A percentile compares a stretch with the other conserved stretches of the same genome.
These are phyloP conservation scores for Hestina assimilis DNA, from an alignment of 1,140 invertebrate genomes.

Conservation along the genomic window DNA sequence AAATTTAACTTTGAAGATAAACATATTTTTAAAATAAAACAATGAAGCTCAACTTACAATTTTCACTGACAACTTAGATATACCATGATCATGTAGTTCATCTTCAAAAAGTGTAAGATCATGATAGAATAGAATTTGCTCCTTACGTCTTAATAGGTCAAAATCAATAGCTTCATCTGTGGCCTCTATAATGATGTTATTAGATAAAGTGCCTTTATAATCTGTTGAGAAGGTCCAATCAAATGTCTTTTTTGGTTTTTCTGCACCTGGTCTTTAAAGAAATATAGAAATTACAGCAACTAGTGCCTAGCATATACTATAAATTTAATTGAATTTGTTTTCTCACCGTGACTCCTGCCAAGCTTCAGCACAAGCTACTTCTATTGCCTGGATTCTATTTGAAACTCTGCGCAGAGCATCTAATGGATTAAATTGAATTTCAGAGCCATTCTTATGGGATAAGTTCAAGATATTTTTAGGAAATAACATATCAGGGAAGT, in stretches of 20 bases:
- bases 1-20: too few species aligned
- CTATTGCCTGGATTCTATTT: constrained; percentile 87
- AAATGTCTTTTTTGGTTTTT: constrained; percentile 91
- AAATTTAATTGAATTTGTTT: neutral
- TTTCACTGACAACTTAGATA: constrained; percentile 93
- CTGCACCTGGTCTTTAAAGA: constrained; percentile 78
- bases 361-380: constrained; percentile 92
- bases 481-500: constrained; percentile 99
- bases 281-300: constrained; percentile 12
- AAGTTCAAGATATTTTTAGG: constrained; percentile 90
- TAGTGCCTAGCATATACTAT: neutral
- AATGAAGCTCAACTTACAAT: constrained; percentile 92
- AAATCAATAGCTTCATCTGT: constrained; percentile 92
- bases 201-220: constrained; percentile 91
- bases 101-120: constrained; percentile 98
- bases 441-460: constrained; percentile 83
- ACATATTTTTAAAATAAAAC: too few species aligned
- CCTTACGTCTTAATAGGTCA: constrained; percentile 92
- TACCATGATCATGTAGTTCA: constrained; percentile 98
- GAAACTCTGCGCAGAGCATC: constrained; percentile 93
- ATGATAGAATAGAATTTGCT: constrained; percentile 96
- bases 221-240: constrained; percentile 99
- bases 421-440: constrained; percentile 92
- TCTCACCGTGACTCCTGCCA: constrained; percentile 90
- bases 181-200: constrained; percentile 79